These are phyloP conservation scores for Azorinus chamasolen DNA, from an alignment of 2,888 invertebrate genomes.

Conservation along the genomic window DNA sequence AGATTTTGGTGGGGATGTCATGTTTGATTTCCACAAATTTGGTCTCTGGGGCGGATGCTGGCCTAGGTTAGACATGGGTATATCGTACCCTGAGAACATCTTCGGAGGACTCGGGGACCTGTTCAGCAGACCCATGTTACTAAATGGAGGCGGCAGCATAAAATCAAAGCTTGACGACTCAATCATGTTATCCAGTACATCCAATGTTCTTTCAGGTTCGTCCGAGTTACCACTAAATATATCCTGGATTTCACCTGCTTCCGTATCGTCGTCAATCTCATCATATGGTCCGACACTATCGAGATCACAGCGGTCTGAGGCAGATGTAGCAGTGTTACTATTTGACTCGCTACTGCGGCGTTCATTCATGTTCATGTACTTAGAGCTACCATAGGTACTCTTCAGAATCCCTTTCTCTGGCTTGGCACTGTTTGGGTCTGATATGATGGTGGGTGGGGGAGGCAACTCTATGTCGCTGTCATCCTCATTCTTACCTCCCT, in stretches of 20 bases:
- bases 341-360: conserved; percentile 74
- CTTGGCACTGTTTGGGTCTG: conserved; percentile 79
- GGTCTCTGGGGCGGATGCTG: conserved; percentile 62
- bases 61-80: conserved; percentile 56
- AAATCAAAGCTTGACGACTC: conserved; percentile 81
- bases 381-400: conserved; percentile 63
- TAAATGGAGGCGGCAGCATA: conserved; percentile 78
- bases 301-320: conserved; percentile 68
- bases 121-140: conserved; percentile 69
- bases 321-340: conserved; percentile 65
- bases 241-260: conserved; percentile 80
- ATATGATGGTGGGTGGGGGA: conserved; percentile 81
- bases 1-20: conserved; percentile 79
- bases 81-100: conserved; percentile 65
- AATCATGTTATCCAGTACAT: conserved; percentile 75
- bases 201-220: conserved; percentile 69
- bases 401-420: conserved; percentile 85
- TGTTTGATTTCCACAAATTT: conserved; percentile 75
- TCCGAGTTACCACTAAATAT: conserved; percentile 75
- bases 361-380: conserved; percentile 63
- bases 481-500: conserved; percentile 75
- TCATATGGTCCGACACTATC: conserved; percentile 78
- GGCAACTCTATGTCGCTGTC: conserved; percentile 82
- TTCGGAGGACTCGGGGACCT: conserved; percentile 68
- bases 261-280: conserved; percentile 77